Percentiles rank a stretch among this genome's conserved stretches.
Evolutionary conservation across 2,113 vertebrate species (phyloP).

Genomic region (Bagarius yarrelli): DNA sequence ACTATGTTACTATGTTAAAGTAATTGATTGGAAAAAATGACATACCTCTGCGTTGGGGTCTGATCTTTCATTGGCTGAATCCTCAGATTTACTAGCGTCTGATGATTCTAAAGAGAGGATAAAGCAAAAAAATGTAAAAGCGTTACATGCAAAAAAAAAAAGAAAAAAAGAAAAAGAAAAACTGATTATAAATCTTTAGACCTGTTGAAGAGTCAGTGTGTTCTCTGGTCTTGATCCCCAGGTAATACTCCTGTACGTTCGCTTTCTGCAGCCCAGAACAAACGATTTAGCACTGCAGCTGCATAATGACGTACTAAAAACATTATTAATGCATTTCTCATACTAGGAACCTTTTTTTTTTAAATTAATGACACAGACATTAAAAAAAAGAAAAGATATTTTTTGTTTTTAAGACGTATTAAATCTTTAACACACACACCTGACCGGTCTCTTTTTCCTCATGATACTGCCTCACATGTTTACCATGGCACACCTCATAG

Average conservation of each 20-base stretch:
- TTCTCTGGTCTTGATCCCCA: constrained; percentile 82
- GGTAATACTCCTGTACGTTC: constrained; percentile 93
- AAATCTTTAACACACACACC: constrained; percentile 65
- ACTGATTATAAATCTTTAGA: constrained; percentile 36
- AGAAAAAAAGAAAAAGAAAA: not conserved
- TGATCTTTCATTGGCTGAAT: constrained; percentile 54
- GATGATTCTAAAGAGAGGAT: constrained; percentile 34
- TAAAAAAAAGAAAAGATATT: not conserved
- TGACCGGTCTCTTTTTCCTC: constrained; percentile 97
- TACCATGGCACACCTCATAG: constrained; percentile 95
- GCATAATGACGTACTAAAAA: not conserved
- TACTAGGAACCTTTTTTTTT: not conserved
- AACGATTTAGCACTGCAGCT: not conserved
- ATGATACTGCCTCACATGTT: constrained; percentile 93
- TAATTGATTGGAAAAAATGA: not conserved
- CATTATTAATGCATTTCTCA: not conserved
- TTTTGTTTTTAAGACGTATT: not conserved
- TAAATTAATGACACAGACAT: not conserved
- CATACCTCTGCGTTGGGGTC: constrained; percentile 61
- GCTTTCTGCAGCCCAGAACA: constrained; percentile 78
- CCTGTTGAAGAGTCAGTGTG: constrained; percentile 75
- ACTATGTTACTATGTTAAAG: not conserved
- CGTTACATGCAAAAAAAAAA: not conserved
- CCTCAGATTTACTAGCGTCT: constrained; percentile 57
- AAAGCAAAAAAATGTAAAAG: not conserved